These are phyloP conservation scores for Anodontia alba DNA, from an alignment of 2,888 invertebrate species.

Conservation along the genomic window DNA sequence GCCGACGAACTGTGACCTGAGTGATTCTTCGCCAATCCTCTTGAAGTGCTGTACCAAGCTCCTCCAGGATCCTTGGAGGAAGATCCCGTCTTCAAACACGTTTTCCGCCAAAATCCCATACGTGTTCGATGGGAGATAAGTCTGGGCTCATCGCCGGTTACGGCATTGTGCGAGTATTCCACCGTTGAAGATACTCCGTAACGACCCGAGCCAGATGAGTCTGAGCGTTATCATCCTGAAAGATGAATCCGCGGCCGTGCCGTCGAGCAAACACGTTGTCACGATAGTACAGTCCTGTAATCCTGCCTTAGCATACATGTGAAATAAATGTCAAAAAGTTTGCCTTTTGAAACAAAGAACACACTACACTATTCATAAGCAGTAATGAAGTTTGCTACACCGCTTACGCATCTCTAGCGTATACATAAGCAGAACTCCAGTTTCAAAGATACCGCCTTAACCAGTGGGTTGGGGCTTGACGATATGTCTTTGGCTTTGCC, in stretches of 20 bases:
- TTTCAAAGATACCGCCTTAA: no score
- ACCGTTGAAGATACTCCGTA: neutral
- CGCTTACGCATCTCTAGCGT: no score
- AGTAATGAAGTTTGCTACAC: no score
- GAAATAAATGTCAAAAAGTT: no score
- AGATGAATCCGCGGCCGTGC: no score
- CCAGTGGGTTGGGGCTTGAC: no score
- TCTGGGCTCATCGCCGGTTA: neutral
- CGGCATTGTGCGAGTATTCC: neutral
- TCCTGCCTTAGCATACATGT: neutral
- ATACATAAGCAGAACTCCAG: no score
- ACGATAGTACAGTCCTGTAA: neutral
- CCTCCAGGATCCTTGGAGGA: neutral
- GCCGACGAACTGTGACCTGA: neutral
- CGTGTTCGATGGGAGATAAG: neutral
- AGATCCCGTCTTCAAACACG: neutral
- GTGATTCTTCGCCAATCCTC: neutral
- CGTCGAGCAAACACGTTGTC: neutral
- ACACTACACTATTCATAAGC: no score
- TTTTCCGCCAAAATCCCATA: neutral
- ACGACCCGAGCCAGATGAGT: neutral
- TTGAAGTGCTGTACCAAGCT: neutral
- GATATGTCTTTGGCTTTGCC: no score
- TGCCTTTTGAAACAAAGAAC: no score
- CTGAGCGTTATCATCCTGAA: neutral